These are phyloP conservation scores for Tenualosa thibaudeaui DNA, from an alignment of 2,797 vertebrate genomes.

Conservation along the genomic window DNA sequence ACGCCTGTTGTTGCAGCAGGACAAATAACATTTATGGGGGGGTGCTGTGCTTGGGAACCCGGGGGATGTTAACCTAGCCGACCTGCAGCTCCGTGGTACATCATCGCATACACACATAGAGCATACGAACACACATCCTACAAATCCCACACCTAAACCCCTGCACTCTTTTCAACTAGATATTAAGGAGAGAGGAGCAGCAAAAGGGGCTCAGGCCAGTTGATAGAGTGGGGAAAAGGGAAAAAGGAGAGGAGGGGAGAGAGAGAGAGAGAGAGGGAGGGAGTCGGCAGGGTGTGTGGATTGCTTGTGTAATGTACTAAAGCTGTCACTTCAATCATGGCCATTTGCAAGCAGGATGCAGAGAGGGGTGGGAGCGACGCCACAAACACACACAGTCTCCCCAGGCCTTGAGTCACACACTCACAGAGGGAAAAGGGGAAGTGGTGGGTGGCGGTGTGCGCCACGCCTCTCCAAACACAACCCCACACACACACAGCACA, in stretches of 20 bases:
- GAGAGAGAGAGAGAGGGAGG: not conserved
- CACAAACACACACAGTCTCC: not conserved
- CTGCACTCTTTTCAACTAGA: no score
- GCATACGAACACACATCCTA: not conserved
- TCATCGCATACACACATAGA: not conserved
- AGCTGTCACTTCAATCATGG: slow-evolving; percentile 42
- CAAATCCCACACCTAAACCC: not conserved
- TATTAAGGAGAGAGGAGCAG: not conserved
- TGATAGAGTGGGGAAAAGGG: not conserved
- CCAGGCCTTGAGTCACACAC: not conserved
- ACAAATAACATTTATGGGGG: not conserved
- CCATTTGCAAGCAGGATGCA: slow-evolving; percentile 19
- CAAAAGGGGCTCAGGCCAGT: not conserved
- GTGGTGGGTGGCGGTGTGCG: not conserved
- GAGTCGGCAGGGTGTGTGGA: not conserved
- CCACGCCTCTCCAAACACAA: no score
- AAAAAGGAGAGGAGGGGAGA: not conserved
- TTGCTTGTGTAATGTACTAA: slow-evolving; percentile 41
- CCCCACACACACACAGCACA: not conserved
- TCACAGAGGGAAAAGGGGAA: not conserved
- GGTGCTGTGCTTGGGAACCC: not conserved
- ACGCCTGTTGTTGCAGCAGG: not conserved
- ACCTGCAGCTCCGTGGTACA: not conserved
- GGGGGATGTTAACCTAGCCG: not conserved
- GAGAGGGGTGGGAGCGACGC: not conserved